Percentiles rank a stretch among this genome's conserved stretches.
Evolutionary conservation across 2,113 vertebrate species (phyloP).

Genomic region (Podarcis muralis): DNA sequence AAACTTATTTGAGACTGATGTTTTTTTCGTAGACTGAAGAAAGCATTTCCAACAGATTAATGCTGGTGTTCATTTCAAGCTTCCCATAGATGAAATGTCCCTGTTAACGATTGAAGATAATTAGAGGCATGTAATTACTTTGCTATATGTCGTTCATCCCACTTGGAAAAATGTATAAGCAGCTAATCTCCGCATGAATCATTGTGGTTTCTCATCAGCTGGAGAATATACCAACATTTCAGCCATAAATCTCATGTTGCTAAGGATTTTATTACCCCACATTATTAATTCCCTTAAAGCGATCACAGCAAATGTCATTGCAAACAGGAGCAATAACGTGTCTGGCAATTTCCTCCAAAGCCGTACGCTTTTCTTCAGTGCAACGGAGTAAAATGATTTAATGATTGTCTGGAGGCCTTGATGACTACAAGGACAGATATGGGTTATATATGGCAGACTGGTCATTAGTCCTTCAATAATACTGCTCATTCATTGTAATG

Average conservation of each 20-base stretch:
- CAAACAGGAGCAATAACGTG: slow-evolving; percentile 20
- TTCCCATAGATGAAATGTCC: slow-evolving; percentile 9
- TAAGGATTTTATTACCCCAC: slow-evolving; percentile 32
- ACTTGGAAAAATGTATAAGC: slow-evolving; percentile 41
- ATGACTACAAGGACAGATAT: background rate
- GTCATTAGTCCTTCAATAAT: background rate
- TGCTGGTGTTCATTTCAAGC: slow-evolving; percentile 21
- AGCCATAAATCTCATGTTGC: slow-evolving; percentile 26
- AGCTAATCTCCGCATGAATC: slow-evolving; percentile 45
- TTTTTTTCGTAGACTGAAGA: background rate
- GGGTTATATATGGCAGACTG: background rate
- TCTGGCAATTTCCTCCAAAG: slow-evolving; percentile 22
- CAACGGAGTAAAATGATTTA: slow-evolving; percentile 6
- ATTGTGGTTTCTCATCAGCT: slow-evolving; percentile 26
- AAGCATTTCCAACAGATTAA: slow-evolving; percentile 34
- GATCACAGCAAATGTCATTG: slow-evolving; percentile 30
- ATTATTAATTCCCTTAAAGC: slow-evolving; percentile 46
- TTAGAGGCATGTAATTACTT: slow-evolving; percentile 27
- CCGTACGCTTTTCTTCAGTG: slow-evolving; percentile 19
- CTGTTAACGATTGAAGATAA: slow-evolving; percentile 45
- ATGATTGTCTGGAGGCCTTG: slow-evolving; percentile 6
- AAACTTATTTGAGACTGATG: background rate
- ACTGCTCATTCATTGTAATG: slow-evolving; percentile 8
- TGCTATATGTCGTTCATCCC: slow-evolving; percentile 32
- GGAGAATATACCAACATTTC: slow-evolving; percentile 45